Base-by-base conservation (phyloP, 2,797 vertebrate genomes). In the Notoglanidium macrostoma region DNA sequence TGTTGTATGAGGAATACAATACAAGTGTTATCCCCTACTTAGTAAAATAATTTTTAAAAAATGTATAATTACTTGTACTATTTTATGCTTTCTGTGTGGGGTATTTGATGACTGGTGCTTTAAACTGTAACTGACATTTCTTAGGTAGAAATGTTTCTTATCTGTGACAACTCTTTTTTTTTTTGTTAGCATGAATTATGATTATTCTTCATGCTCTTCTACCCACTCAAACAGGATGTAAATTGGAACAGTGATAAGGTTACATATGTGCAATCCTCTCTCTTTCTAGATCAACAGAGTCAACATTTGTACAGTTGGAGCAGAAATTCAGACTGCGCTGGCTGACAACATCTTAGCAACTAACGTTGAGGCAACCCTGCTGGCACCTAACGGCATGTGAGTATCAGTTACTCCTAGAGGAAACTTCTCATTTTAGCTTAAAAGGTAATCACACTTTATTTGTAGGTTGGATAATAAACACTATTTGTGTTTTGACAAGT, bases 281-380 rank as follows among this genome's bases (percentile, higher is more conserved):
- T 74, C 61, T 89, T 35, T 70, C 1, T 90, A 96, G 96, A 95
- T 96, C 29, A 96, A 96, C 90, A 96, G 94, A 68, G 95, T 96
- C 49, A 95, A 91, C 90, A 93, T 94, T 44, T 93, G 92, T 0
- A 95, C 93, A 0, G 92, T 96, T 29, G 94, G 95, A 0, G 89
- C 92, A 35, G 95, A 96, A 90, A 95, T 96, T 89, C 94, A 96
- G 84, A 92, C 90, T 2, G 93, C 94, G 19, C 88, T 95, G 21
- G 86, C 89, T 10, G 96, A 96, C 92, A 95, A 95, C 40, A 91
- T 96, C 54, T 91, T 95, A 3, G 96, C 96, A 55, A 96, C 95
- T 2, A 91, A 94, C 67, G 95, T 94, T 88, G 94, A 84, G 15
- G 93, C 94, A 51, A 96, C 94, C 10, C 86, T 96, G 76, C 72